Conservation (phyloP, 2,888 invertebrate species). For the Latrodectus hesperus region DNA sequence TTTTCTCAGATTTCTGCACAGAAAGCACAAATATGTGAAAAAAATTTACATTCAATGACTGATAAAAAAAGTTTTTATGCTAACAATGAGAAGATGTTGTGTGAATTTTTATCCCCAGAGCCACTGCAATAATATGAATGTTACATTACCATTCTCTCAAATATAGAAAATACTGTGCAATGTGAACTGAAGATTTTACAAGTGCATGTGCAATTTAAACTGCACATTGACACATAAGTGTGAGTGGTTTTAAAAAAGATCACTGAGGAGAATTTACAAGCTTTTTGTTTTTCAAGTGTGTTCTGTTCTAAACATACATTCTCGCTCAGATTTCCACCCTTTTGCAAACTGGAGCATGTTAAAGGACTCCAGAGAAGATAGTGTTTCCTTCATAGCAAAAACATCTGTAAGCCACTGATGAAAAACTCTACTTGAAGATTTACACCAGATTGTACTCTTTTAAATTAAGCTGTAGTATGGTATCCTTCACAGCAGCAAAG, state of each 20-base stretch:
- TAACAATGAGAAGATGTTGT: constrained; percentile 48
- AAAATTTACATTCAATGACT: constrained; percentile 62
- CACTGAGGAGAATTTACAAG: constrained; percentile 46
- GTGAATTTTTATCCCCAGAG: constrained; percentile 13
- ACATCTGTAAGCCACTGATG: constrained; percentile 56
- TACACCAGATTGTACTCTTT: constrained; percentile 98
- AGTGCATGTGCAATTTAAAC: constrained; percentile 57
- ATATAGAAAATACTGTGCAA: constrained; percentile 64
- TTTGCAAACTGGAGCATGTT: constrained; percentile 11
- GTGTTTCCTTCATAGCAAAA: constrained; percentile 1
- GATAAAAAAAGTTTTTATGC: constrained; percentile 51
- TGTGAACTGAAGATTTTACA: constrained; percentile 61
- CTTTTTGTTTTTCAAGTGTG: constrained; percentile 21
- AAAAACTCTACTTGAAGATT: constrained; percentile 26
- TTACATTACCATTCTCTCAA: constrained; percentile 25
- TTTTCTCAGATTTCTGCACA: constrained; percentile 26
- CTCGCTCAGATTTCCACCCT: constrained; percentile 22
- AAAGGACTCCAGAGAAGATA: background rate
- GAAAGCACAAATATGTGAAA: constrained; percentile 61
- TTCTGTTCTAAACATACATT: constrained; percentile 41
- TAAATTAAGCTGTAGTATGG: constrained; percentile 99
- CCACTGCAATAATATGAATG: constrained; percentile 5
- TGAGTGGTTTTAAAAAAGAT: constrained; percentile 41
- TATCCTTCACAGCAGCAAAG: constrained; percentile 99
- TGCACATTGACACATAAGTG: constrained; percentile 55